Conservation (phyloP, 2,797 vertebrate genomes). For the Ambastaia sidthimunki region DNA sequence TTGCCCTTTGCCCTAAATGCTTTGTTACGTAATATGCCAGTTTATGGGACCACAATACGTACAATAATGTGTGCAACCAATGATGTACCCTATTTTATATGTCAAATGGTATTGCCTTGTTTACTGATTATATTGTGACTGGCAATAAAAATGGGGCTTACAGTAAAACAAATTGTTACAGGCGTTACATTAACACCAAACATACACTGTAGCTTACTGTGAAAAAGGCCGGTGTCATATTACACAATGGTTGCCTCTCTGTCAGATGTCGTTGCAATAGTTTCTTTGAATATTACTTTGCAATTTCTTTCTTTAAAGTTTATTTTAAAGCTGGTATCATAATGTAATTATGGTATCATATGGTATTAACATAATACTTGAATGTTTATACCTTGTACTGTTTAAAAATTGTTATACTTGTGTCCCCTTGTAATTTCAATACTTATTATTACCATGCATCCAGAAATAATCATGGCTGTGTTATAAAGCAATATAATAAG, state of each 20-base stretch:
- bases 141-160: not conserved
- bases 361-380: not conserved
- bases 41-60: not conserved
- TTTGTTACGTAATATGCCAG: not conserved
- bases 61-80: too few species aligned
- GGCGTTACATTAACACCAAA: not conserved
- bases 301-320: not conserved
- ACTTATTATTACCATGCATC: not conserved
- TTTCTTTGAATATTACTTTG: not conserved
- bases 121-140: too few species aligned
- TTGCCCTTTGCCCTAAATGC: slow-evolving; percentile 18
- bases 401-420: not conserved
- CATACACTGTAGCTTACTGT: not conserved
- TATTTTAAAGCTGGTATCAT: not conserved
- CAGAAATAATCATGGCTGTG: too few species aligned
- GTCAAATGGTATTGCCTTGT: too few species aligned
- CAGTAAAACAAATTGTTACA: not conserved
- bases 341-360: not conserved
- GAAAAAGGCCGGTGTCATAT: not conserved
- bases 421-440: not conserved
- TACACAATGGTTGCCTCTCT: slow-evolving; percentile 9
- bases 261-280: not conserved
- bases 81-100: not conserved
- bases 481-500: too few species aligned
- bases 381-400: not conserved